Conservation (phyloP, 2,797 vertebrate genomes). For the Phrynocephalus forsythii region DNA sequence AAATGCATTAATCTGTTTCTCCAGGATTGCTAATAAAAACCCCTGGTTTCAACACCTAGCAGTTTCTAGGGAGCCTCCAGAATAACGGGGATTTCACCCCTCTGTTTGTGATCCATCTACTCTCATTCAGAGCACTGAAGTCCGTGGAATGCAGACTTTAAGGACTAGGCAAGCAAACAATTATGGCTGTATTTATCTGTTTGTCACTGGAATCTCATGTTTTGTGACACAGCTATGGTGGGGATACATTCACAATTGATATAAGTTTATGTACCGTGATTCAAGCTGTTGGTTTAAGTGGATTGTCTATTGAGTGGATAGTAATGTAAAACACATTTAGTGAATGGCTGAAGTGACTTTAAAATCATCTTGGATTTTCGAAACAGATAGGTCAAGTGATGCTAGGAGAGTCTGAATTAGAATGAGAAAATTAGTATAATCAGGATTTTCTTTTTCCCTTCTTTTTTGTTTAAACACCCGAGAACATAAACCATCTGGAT, state of each 20-base stretch:
- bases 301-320: background rate
- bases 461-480: background rate
- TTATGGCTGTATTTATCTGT: background rate
- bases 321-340: slow-evolving; percentile 41
- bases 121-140: background rate
- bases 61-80: background rate
- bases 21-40: background rate
- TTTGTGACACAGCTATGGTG: background rate
- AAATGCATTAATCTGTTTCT: background rate
- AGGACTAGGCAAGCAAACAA: background rate
- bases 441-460: slow-evolving; percentile 44
- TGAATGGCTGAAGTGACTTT: slow-evolving; percentile 70
- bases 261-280: background rate
- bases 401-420: slow-evolving; percentile 66
- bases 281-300: background rate
- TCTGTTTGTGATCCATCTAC: too few species aligned
- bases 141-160: background rate
- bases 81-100: too few species aligned
- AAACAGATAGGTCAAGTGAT: slow-evolving; percentile 61
- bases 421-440: slow-evolving; percentile 70
- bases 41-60: background rate
- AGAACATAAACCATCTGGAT: slow-evolving; percentile 68
- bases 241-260: background rate
- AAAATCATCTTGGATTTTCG: slow-evolving; percentile 57
- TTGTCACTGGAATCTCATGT: background rate